Evolutionary conservation across 2,888 invertebrate species (phyloP).

Genomic region (Crioceris asparagi): DNA sequence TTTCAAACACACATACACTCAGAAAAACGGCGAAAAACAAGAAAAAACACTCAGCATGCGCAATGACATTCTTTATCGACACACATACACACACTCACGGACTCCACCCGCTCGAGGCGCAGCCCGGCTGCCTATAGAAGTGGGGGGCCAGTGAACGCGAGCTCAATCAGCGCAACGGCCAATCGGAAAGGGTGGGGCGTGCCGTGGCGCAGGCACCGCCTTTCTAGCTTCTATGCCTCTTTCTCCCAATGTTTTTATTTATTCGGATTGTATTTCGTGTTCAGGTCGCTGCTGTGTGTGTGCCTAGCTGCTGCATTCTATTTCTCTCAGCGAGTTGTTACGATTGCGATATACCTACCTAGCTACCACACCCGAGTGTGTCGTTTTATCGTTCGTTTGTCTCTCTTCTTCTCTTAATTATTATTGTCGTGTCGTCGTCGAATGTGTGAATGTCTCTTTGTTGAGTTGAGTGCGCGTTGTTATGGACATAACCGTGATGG

Average conservation of each 20-base stretch:
- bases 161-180: conserved; percentile 33
- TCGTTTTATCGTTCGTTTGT: background rate
- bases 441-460: conserved; percentile 10
- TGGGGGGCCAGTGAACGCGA: conserved; percentile 31
- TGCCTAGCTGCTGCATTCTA: too few relatives aligned
- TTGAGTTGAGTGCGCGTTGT: conserved; percentile 22
- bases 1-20: too few relatives aligned
- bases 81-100: too few relatives aligned
- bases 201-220: conserved; percentile 30
- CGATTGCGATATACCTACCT: too few relatives aligned
- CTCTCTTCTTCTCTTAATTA: too few relatives aligned
- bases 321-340: too few relatives aligned
- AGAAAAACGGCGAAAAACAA: too few relatives aligned
- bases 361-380: conserved; percentile 21
- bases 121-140: conserved; percentile 15
- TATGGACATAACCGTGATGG: conserved; percentile 48
- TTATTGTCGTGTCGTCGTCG: conserved; percentile 23
- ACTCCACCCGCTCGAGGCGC: too few relatives aligned
- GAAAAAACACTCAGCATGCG: too few relatives aligned
- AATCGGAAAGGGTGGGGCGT: conserved; percentile 48
- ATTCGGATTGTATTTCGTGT: conserved; percentile 62
- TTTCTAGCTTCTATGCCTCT: conserved; percentile 38
- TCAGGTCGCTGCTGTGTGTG: conserved; percentile 36
- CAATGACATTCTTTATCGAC: too few relatives aligned
- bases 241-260: conserved; percentile 54